Conservation (phyloP, 2,888 invertebrate genomes). For the Lepidocyrtinus sp. region DNA sequence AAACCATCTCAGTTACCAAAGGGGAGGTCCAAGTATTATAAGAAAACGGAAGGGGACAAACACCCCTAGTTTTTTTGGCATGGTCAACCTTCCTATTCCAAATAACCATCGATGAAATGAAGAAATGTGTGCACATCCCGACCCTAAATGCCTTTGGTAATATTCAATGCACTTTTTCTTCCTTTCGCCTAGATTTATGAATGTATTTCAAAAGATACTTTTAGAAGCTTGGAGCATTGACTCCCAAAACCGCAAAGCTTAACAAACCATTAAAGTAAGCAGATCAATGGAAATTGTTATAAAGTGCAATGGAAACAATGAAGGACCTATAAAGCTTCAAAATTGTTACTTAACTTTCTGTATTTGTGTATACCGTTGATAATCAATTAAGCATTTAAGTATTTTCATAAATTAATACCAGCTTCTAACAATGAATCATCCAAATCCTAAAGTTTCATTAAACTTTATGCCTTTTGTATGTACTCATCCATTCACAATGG, state of each 20-base stretch:
- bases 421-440: no score
- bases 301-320: constrained; percentile 22
- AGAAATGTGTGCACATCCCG: constrained; percentile 26
- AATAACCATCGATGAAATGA: constrained; percentile 38
- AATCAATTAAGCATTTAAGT: no score
- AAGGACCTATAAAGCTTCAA: no score
- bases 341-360: no score
- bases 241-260: background rate
- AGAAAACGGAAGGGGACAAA: constrained; percentile 26
- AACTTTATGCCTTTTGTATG: no score
- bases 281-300: constrained; percentile 16
- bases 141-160: constrained; percentile 32
- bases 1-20: constrained; percentile 14
- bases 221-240: no score
- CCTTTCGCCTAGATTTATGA: constrained; percentile 24
- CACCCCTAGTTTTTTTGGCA: constrained; percentile 26
- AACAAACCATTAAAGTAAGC: background rate
- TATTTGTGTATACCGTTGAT: no score
- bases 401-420: no score
- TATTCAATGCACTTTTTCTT: constrained; percentile 21
- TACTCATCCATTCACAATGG: no score
- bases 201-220: constrained; percentile 33
- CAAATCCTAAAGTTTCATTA: no score
- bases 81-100: constrained; percentile 39
- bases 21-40: constrained; percentile 35